Base-by-base conservation (phyloP, 1,140 invertebrate genomes). In the Conus betulinus region DNA sequence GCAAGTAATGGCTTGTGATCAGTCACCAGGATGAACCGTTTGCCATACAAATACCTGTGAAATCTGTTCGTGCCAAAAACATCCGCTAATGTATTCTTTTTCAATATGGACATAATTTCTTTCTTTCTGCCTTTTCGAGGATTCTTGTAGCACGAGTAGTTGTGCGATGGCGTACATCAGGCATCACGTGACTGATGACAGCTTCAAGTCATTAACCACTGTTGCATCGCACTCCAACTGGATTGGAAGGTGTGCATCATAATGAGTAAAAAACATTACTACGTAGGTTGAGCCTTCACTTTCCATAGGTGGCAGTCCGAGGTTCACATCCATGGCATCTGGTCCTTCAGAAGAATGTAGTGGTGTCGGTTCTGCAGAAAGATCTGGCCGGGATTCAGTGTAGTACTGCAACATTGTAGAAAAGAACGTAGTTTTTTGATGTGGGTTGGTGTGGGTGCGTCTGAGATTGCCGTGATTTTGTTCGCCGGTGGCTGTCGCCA, bases 51-150 rank as follows among this genome's bases (percentile, higher is more conserved):
- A 39, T 39, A 39, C 39, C 39, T 39, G 39, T 39, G 39, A 3
- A 39, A 39, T 39, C 39, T 39, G 3, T 39, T 39, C 39, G 96
- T 93, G 7, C 94, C 17, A 90, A 86, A 27, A 11, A 81, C 78
- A 10, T 39, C 94, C 1, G 94, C 95, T 20, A 96, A 88, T 0
- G 94, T 95, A 90, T 96, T 95, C 88, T 95, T 95, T n/a, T 83
- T 96, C 95, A 23, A 96, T 95, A 88, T 96, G 95, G 93, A 89
- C 87, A 96, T 39, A 96, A 39, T 95, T 93, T 63, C 89, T n/a
- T n/a, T n/a, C n/a, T 87, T n/a, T n/a, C n/a, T n/a, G n/a, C n/a
- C n/a, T n/a, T 78, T n/a, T 91, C 92, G 55, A 96, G 91, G 0
- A 93, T 93, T 84, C 94, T 90, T 15, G 96, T 39, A 96, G 93